phyloP scores from a whole-genome alignment of 2,888 invertebrate genomes.

The Pollenia angustigena region DNA sequence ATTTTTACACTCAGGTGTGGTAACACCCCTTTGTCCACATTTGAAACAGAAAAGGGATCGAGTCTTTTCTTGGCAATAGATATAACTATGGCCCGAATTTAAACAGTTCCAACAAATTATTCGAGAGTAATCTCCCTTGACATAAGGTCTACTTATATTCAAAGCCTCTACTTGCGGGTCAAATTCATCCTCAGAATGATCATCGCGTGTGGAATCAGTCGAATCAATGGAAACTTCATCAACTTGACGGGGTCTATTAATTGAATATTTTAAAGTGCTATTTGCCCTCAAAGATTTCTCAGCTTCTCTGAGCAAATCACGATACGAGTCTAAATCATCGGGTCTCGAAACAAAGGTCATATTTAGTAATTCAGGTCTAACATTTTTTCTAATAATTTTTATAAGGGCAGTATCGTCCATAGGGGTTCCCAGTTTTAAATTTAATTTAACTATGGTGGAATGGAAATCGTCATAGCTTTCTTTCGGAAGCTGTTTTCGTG shows the following conservation, averaged over 20 bases:
- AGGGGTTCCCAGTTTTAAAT: slow-evolving; percentile 8
- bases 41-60: background rate
- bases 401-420: slow-evolving; percentile 19
- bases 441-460: background rate
- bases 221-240: background rate
- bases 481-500: slow-evolving; percentile 18
- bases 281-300: background rate
- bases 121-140: too few relatives aligned
- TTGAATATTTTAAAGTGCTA: background rate
- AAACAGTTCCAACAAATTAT: too few relatives aligned
- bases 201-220: too few relatives aligned
- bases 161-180: too few relatives aligned
- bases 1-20: background rate
- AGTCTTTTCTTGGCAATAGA: background rate
- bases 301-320: slow-evolving; percentile 5
- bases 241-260: background rate
- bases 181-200: too few relatives aligned
- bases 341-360: slow-evolving; percentile 21
- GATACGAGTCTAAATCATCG: slow-evolving; percentile 12
- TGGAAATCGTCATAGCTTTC: slow-evolving; percentile 19
- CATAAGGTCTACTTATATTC: too few relatives aligned
- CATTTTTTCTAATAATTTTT: slow-evolving; percentile 21
- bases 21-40: background rate
- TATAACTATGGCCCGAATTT: too few relatives aligned
- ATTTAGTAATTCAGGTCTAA: background rate